These are phyloP conservation scores for Ischnus inquisitorius DNA, from an alignment of 2,888 invertebrate genomes.

Conservation along the genomic window DNA sequence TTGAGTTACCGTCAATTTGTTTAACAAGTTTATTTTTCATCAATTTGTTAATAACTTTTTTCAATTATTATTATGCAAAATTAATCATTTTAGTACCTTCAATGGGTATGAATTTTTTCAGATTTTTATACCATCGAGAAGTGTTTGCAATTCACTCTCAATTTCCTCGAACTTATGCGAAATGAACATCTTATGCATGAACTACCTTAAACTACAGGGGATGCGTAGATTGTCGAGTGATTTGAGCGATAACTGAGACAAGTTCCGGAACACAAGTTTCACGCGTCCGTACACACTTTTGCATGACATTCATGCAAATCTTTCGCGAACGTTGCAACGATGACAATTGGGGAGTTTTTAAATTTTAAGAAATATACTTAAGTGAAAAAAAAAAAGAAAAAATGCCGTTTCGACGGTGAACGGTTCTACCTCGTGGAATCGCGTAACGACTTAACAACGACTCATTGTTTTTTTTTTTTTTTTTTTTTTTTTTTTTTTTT, in stretches of 20 bases:
- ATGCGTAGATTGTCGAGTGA: conserved; percentile 46
- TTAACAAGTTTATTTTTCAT: no score
- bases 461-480: background rate
- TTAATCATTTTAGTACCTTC: no score
- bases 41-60: no score
- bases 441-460: conserved; percentile 61
- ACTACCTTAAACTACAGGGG: conserved; percentile 34
- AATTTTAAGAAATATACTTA: conserved; percentile 59
- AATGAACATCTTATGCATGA: no score
- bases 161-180: no score
- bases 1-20: no score
- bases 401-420: conserved; percentile 65
- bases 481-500: background rate
- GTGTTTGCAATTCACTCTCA: no score
- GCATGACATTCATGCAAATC: conserved; percentile 71
- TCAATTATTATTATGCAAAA: no score
- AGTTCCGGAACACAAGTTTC: conserved; percentile 3
- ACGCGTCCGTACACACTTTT: conserved; percentile 39
- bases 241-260: conserved; percentile 29
- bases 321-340: conserved; percentile 23
- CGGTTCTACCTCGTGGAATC: conserved; percentile 69
- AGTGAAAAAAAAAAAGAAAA: conserved; percentile 55
- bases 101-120: no score
- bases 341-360: conserved; percentile 24
- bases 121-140: no score